Conservation (phyloP, 2,888 invertebrate genomes). For the Tipula helvola region DNA sequence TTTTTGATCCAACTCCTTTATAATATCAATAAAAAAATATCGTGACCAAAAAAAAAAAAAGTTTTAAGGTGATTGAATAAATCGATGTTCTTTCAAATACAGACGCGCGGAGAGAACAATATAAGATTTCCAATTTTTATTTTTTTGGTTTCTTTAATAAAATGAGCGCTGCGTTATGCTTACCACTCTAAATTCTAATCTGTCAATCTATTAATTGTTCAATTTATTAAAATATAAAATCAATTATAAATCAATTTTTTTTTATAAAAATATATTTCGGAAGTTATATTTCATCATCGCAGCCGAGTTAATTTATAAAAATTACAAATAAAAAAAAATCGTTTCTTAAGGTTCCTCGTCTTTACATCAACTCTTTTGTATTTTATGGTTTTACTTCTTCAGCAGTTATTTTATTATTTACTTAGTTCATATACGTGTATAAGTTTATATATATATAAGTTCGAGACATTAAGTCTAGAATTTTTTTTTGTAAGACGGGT, state of each 20-base stretch:
- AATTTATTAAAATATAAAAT: slow-evolving; percentile 4
- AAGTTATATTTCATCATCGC: not conserved
- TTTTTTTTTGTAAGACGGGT: not conserved
- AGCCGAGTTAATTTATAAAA: not conserved
- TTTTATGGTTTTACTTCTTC: not conserved
- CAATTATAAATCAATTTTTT: not conserved
- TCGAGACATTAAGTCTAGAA: not conserved
- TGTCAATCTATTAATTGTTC: not conserved
- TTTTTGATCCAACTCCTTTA: too few species aligned
- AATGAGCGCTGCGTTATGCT: not conserved
- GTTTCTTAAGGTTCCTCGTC: not conserved
- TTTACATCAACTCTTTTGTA: not conserved
- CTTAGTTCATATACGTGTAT: not conserved
- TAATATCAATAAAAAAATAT: not conserved
- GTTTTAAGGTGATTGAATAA: not conserved
- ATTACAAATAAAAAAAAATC: not conserved
- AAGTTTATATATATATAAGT: not conserved
- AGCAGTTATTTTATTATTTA: not conserved
- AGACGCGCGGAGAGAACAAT: not conserved
- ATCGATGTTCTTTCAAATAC: not conserved
- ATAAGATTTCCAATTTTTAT: not conserved
- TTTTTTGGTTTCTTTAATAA: not conserved
- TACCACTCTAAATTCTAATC: slow-evolving; percentile 4
- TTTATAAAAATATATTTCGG: not conserved
- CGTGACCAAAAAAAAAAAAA: not conserved